A percentile compares a stretch with the other conserved stretches of the same genome.
These are phyloP conservation scores for Periophthalmus modestus DNA, from an alignment of 2,113 vertebrate genomes.

Conservation along the genomic window DNA sequence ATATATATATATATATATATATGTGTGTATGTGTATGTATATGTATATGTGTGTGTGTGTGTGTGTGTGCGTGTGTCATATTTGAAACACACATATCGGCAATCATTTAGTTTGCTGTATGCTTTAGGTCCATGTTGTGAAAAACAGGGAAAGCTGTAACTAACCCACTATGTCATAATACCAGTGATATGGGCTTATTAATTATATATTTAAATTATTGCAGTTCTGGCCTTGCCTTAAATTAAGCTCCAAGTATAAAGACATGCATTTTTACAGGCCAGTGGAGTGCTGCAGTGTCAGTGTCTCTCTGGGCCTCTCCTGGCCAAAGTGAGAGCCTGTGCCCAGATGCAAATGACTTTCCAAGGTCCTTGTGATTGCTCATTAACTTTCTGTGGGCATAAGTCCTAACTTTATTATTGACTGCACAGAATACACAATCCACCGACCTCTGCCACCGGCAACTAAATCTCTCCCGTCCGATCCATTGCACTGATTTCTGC, in stretches of 20 bases:
- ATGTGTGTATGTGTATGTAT: too few relatives aligned
- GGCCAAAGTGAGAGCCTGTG: conserved; percentile 81
- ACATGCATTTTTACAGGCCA: neutral
- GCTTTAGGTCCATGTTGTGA: neutral
- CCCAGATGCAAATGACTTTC: conserved; percentile 93
- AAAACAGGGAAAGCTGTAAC: neutral
- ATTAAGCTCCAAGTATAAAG: neutral
- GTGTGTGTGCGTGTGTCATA: neutral
- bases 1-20: too few relatives aligned
- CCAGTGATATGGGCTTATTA: neutral
- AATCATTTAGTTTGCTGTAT: neutral
- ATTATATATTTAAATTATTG: neutral
- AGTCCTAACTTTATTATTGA: conserved; percentile 99
- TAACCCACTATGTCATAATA: too few relatives aligned
- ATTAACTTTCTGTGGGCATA: conserved; percentile 97
- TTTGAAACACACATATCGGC: neutral
- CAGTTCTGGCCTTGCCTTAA: neutral
- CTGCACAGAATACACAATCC: conserved; percentile 99
- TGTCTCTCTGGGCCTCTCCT: conserved; percentile 63
- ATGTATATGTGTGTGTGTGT: too few relatives aligned
- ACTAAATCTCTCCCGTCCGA: conserved; percentile 95
- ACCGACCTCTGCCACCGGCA: conserved; percentile 96
- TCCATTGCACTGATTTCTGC: conserved; percentile 93
- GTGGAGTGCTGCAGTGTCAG: conserved; percentile 33
- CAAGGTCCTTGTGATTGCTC: conserved; percentile 96